These are phyloP conservation scores for Tachina fera DNA, from an alignment of 2,888 invertebrate species.

Conservation along the genomic window DNA sequence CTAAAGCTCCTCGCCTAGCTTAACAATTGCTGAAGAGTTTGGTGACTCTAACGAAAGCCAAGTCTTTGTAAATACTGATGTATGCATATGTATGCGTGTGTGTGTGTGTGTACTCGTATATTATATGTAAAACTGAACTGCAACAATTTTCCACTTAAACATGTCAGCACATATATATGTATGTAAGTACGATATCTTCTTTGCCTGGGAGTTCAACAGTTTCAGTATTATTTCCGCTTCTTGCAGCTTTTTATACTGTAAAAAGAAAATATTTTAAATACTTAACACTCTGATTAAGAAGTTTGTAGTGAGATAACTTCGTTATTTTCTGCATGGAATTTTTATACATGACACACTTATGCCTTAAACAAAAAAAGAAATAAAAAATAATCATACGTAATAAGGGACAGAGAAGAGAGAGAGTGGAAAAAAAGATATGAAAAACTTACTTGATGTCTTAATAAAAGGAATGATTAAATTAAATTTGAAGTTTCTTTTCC, in stretches of 20 bases:
- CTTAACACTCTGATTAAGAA: slow-evolving; percentile 52
- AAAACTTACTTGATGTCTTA: slow-evolving; percentile 3
- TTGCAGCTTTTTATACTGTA: not conserved
- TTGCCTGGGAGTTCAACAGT: slow-evolving; percentile 34
- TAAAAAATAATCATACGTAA: slow-evolving; percentile 15
- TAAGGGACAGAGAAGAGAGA: not conserved
- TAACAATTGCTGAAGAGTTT: slow-evolving; percentile 40
- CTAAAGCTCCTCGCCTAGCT: not conserved
- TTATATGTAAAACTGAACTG: slow-evolving; percentile 52
- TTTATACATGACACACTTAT: slow-evolving; percentile 49
- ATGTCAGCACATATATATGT: slow-evolving; percentile 57
- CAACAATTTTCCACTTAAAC: slow-evolving; percentile 70
- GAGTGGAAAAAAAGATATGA: not conserved
- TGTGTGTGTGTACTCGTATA: slow-evolving; percentile 16
- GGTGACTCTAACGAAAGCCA: not conserved
- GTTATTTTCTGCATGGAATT: slow-evolving; percentile 10
- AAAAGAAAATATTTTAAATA: slow-evolving; percentile 44
- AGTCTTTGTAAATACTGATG: not conserved
- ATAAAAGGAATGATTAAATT: not conserved
- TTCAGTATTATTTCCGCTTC: slow-evolving; percentile 32
- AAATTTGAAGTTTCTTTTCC: too few species aligned
- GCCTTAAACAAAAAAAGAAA: slow-evolving; percentile 8
- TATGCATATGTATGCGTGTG: slow-evolving; percentile 25
- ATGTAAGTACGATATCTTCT: too few species aligned
- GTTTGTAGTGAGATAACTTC: slow-evolving; percentile 11